Percentiles rank a stretch among this genome's conserved stretches.
Conservation (phyloP, 2,888 invertebrate genomes). For the Drosophila eohydei region DNA sequence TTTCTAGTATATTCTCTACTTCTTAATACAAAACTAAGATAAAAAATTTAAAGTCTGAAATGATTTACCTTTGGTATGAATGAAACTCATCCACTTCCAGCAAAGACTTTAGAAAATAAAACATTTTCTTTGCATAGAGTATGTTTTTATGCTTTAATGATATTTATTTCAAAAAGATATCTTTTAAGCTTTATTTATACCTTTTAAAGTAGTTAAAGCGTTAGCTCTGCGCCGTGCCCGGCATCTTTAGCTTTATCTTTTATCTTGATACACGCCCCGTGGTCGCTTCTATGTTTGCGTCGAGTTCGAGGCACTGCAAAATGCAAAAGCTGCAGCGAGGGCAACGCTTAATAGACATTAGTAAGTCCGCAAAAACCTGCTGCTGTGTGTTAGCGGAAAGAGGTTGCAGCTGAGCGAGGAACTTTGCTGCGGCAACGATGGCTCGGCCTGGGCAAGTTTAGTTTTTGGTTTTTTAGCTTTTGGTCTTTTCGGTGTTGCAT, state of each 20-base stretch:
- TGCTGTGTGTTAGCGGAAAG: conserved; percentile 17
- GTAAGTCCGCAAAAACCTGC: conserved; percentile 49
- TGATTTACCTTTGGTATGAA: too few relatives aligned
- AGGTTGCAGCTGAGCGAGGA: background rate
- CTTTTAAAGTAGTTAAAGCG: background rate
- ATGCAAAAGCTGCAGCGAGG: conserved; percentile 25
- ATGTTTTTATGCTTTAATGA: background rate
- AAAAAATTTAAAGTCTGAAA: too few relatives aligned
- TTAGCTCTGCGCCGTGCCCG: background rate
- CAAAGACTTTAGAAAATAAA: too few relatives aligned
- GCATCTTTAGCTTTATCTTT: background rate
- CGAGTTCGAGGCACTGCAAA: conserved; percentile 9
- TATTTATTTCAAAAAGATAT: background rate
- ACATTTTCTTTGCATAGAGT: too few relatives aligned
- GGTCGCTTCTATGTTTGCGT: background rate
- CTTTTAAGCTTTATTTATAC: background rate
- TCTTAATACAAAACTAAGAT: too few relatives aligned
- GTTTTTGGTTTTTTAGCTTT: conserved; percentile 9
- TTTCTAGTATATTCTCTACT: too few relatives aligned
- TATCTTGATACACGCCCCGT: conserved; percentile 9
- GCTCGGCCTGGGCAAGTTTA: conserved; percentile 4
- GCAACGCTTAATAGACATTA: conserved; percentile 62
- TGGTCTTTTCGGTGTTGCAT: conserved; percentile 60
- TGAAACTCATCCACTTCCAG: too few relatives aligned
- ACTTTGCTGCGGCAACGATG: conserved; percentile 1